These are phyloP conservation scores for Falco naumanni DNA, from an alignment of 2,797 vertebrate genomes.

Conservation along the genomic window DNA sequence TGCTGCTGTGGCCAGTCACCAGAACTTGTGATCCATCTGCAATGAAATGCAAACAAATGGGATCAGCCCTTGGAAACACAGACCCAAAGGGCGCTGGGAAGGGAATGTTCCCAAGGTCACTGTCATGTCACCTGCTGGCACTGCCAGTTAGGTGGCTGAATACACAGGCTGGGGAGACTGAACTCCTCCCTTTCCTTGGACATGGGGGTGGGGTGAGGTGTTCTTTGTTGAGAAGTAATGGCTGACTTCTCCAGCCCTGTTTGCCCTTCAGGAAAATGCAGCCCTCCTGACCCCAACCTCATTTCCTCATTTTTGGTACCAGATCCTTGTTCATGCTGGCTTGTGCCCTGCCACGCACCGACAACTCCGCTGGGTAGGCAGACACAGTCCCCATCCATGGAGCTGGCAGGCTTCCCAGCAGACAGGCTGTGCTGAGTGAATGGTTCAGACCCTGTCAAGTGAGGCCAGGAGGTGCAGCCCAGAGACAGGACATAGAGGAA, in stretches of 20 bases:
- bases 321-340: background rate
- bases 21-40: background rate
- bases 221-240: accelerated
- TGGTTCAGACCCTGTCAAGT: background rate
- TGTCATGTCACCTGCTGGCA: background rate
- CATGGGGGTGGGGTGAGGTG: background rate
- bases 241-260: background rate
- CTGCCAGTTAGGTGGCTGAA: background rate
- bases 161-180: background rate
- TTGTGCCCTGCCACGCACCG: background rate
- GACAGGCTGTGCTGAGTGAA: background rate
- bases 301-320: background rate
- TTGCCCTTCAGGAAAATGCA: background rate
- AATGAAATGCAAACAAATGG: background rate
- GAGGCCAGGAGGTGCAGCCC: background rate
- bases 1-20: background rate
- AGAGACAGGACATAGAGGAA: background rate
- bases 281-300: background rate
- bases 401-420: accelerated
- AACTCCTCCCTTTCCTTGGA: background rate
- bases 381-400: background rate
- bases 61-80: background rate
- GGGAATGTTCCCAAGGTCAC: background rate
- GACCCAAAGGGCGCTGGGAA: background rate
- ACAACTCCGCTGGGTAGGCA: background rate